Evolutionary conservation across 2,113 vertebrate species (phyloP), one percentile per base, ranked within the genome.

Genomic region (Melanotaenia duboulayi): DNA sequence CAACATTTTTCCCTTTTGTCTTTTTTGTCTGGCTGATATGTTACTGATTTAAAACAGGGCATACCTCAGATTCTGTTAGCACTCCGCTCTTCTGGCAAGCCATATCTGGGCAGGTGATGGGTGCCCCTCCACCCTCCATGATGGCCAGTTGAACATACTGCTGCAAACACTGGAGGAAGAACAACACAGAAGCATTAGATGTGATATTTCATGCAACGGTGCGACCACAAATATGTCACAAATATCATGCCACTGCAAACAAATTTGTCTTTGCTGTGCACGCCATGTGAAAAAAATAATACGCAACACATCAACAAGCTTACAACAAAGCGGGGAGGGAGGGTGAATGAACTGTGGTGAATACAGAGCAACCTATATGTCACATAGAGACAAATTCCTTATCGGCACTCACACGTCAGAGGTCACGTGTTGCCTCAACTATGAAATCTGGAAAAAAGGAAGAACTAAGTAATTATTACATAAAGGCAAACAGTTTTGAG

Each of bases 51-150:
- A 60, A 11, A 63, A 24, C 19, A 56, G 70, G 56, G 49, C 67
- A 74, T 97, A 99, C 97, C 97, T 99, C 97, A 19, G 95, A 90
- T 89, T 99, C 96, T 73, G 95, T 92, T 24, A 99, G 90, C 57
- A 84, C 91, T 61, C 97, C 96, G 5, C 86, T 91, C 59, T 92
- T 94, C 73, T 92, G 89, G 87, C 97, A 98, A 52, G 94, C 91
- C 93, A 94, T 94, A 87, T 97, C 97, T 32, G 97, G 97, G 78
- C 97, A 99, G 17, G 96, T 96, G 91, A 99, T 95, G 51, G 96
- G 93, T 69, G 95, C 94, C 19, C 97, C 97, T 65, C 95, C 97
- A 2, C 96, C 97, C 78, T 96, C 96, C 83, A 91, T 94, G 83
- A 99, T 94, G 60, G 95, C 94, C 85, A 98, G 82, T 86, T 94